These are phyloP conservation scores for Eulacestoma nigropectus DNA, from an alignment of 2,113 vertebrate species.

Conservation along the genomic window DNA sequence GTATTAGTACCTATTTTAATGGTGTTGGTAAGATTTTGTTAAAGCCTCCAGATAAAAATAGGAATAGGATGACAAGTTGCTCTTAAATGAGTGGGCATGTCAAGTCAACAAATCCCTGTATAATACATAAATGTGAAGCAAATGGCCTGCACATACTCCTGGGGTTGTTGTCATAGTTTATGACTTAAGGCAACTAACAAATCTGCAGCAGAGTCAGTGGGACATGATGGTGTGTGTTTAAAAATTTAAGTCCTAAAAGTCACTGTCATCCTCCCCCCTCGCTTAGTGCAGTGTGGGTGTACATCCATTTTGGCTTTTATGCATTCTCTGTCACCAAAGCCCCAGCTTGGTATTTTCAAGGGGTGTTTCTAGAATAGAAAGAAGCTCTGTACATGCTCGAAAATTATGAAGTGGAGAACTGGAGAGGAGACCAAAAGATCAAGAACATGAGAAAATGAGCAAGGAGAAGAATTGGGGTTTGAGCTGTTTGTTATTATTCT, in stretches of 20 bases:
- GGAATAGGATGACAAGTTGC: background rate
- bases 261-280: background rate
- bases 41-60: background rate
- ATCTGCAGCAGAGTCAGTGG: background rate
- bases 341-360: background rate
- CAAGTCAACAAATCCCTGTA: background rate
- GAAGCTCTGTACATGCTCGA: background rate
- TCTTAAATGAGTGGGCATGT: background rate
- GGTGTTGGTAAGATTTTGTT: background rate
- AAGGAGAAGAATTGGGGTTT: background rate
- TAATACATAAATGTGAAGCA: background rate
- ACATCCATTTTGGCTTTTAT: background rate
- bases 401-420: background rate
- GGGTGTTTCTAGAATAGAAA: background rate
- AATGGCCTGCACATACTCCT: background rate
- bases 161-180: background rate
- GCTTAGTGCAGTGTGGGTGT: background rate
- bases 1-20: background rate
- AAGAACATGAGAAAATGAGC: background rate
- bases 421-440: background rate
- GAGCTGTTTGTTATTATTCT: background rate
- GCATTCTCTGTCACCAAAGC: background rate
- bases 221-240: background rate
- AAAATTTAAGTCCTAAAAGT: background rate
- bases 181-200: background rate